These are phyloP conservation scores for Troides helena DNA, from an alignment of 2,888 invertebrate species.

Conservation along the genomic window DNA sequence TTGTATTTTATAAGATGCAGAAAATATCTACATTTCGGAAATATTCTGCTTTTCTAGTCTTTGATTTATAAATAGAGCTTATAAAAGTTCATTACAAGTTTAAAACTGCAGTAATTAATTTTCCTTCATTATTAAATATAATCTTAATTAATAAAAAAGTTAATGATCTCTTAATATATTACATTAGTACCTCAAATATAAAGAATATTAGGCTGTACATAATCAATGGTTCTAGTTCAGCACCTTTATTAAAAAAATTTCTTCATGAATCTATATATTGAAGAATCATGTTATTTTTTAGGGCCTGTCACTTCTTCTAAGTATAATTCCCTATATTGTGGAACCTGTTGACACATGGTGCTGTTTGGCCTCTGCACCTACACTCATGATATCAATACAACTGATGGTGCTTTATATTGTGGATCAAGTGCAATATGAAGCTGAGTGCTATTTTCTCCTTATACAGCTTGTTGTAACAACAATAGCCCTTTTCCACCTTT, in stretches of 20 bases:
- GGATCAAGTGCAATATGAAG: slow-evolving; percentile 68
- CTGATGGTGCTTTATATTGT: slow-evolving; percentile 68
- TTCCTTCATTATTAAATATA: no score
- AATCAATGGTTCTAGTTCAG: no score
- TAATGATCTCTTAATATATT: no score
- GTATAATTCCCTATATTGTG: slow-evolving; percentile 68
- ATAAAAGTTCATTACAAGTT: no score
- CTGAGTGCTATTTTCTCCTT: slow-evolving; percentile 60
- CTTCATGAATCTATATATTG: background rate
- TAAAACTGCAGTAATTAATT: no score
- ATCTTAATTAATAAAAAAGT: no score
- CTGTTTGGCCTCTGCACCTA: slow-evolving; percentile 66
- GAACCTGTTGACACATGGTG: slow-evolving; percentile 56
- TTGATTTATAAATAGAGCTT: no score
- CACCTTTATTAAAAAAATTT: no score
- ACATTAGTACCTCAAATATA: no score
- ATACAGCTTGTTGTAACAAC: slow-evolving; percentile 51
- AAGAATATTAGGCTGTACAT: no score
- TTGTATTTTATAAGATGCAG: background rate
- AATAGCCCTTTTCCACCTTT: slow-evolving; percentile 47
- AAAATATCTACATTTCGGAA: background rate
- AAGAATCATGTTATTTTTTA: slow-evolving; percentile 48
- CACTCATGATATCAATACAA: slow-evolving; percentile 63
- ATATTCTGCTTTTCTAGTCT: background rate
- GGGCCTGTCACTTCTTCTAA: slow-evolving; percentile 72